Conservation (phyloP, 2,797 vertebrate species). For the Acestrorhynchus altus region DNA sequence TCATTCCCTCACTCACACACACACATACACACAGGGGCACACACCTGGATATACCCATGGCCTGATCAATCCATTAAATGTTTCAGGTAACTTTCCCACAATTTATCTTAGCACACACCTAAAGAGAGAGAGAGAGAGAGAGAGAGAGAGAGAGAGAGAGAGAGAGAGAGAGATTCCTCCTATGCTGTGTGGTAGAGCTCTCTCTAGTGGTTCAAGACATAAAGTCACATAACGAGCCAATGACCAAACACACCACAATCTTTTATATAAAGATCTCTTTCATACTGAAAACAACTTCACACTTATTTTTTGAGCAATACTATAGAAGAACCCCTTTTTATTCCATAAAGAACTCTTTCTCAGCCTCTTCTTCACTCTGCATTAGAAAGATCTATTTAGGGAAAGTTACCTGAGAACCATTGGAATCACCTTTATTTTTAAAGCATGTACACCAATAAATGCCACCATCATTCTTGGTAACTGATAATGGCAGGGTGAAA, state of each 20-base stretch:
- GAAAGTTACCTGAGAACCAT: too few species aligned
- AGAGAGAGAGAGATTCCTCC: background rate
- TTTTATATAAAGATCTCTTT: background rate
- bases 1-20: conserved; percentile 12
- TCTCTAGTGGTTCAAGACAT: conserved; percentile 44
- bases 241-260: background rate
- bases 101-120: conserved; percentile 6
- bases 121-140: conserved; percentile 3
- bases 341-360: too few species aligned
- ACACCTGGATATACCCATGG: conserved; percentile 43
- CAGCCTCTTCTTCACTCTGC: too few species aligned
- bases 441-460: background rate
- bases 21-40: conserved; percentile 12
- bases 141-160: conserved; percentile 16
- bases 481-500: background rate
- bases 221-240: background rate
- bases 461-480: background rate
- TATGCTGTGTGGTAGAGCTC: conserved; percentile 22
- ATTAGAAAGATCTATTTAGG: too few species aligned
- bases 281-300: too few species aligned
- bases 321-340: too few species aligned
- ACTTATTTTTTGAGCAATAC: too few species aligned
- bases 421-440: too few species aligned
- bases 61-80: conserved; percentile 36
- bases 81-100: conserved; percentile 47